A percentile compares a stretch with the other conserved stretches of the same genome.
These are phyloP conservation scores for Brevimyrus niger DNA, from an alignment of 2,113 vertebrate genomes.

Conservation along the genomic window DNA sequence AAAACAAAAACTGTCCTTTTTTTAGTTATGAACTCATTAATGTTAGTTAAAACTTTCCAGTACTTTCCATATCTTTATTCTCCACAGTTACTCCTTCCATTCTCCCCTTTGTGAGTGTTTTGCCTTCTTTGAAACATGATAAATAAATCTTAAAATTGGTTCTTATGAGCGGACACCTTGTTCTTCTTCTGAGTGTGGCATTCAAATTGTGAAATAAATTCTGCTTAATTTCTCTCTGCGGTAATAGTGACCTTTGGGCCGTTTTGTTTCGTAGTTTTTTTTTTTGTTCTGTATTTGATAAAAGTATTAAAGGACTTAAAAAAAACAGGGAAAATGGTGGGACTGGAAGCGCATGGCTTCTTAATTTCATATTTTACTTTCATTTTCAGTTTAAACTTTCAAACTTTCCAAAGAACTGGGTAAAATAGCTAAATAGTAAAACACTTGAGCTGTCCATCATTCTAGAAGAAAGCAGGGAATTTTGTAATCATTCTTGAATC, in stretches of 20 bases:
- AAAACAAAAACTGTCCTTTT: slow-evolving; percentile 55
- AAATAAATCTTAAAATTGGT: slow-evolving; percentile 74
- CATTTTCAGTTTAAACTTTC: not conserved
- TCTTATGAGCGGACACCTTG: slow-evolving; percentile 48
- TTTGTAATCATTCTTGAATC: not conserved
- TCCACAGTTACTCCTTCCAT: slow-evolving; percentile 30
- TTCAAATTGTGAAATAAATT: not conserved
- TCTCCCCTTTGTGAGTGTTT: slow-evolving; percentile 60
- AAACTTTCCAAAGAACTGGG: not conserved
- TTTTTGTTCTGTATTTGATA: not conserved
- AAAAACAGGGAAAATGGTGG: not conserved
- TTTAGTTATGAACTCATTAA: slow-evolving; percentile 65
- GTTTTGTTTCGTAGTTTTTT: not conserved
- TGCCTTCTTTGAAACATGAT: slow-evolving; percentile 60
- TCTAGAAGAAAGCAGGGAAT: not conserved
- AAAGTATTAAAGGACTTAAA: not conserved
- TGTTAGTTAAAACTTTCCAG: slow-evolving; percentile 67
- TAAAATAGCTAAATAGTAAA: not conserved
- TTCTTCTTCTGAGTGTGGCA: slow-evolving; percentile 25
- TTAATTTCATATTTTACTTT: not conserved
- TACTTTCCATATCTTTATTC: slow-evolving; percentile 59
- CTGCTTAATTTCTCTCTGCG: not conserved
- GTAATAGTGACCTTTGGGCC: not conserved
- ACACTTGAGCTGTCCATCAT: not conserved
- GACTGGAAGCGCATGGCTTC: not conserved